A percentile compares a stretch with the other conserved stretches of the same genome.
Conservation (phyloP, 1,140 invertebrate species). For the Neocloeon triangulifer region DNA sequence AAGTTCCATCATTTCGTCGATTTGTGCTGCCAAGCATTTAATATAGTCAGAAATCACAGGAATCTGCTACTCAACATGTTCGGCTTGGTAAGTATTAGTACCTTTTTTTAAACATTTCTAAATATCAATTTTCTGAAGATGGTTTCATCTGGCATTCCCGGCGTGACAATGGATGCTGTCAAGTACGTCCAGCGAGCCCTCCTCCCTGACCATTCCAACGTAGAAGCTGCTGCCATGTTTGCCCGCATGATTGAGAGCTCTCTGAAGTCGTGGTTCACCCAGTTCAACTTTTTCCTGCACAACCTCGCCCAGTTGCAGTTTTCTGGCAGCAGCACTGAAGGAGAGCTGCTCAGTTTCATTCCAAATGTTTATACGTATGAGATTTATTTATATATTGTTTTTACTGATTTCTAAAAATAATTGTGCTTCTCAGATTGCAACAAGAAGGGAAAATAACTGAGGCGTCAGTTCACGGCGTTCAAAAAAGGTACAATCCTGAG, state of each 20-base stretch:
- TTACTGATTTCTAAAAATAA: too few relatives aligned
- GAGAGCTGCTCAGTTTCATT: slow-evolving; percentile 75
- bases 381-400: too few relatives aligned
- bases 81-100: slow-evolving; percentile 61
- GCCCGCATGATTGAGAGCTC: slow-evolving; percentile 79
- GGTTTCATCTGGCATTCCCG: slow-evolving; percentile 82
- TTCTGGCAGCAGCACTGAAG: slow-evolving; percentile 59
- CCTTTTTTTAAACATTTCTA: too few relatives aligned
- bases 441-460: slow-evolving; percentile 75
- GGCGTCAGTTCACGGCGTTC: slow-evolving; percentile 67
- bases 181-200: slow-evolving; percentile 79
- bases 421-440: slow-evolving; percentile 36
- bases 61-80: slow-evolving; percentile 85
- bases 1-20: slow-evolving; percentile 96
- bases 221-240: slow-evolving; percentile 83
- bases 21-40: slow-evolving; percentile 92
- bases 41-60: slow-evolving; percentile 82
- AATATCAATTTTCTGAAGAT: slow-evolving; percentile 35
- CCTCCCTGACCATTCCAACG: slow-evolving; percentile 70
- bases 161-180: slow-evolving; percentile 77
- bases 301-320: slow-evolving; percentile 88
- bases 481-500: slow-evolving; percentile 91
- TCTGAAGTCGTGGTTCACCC: slow-evolving; percentile 62
- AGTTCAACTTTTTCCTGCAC: slow-evolving; percentile 95
- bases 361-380: slow-evolving; percentile 81